Conservation (phyloP, 2,888 invertebrate species). For the Drosophila atripex region DNA sequence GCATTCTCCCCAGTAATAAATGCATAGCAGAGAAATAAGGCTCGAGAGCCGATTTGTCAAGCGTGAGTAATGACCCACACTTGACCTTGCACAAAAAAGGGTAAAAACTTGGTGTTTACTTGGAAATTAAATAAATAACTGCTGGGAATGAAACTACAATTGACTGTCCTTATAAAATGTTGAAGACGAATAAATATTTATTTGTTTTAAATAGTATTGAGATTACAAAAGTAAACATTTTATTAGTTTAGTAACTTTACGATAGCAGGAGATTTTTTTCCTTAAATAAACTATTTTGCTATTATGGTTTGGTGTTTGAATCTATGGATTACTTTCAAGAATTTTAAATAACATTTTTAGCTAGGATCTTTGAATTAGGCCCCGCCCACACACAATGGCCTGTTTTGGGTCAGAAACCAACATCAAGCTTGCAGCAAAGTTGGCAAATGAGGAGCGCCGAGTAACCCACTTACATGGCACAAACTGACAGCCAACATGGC, state of each 20-base stretch:
- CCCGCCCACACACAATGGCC: neutral
- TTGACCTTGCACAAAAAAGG: neutral
- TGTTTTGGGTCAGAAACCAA: slow-evolving; percentile 1
- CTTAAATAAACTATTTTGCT: neutral
- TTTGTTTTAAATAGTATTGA: neutral
- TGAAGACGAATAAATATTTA: neutral
- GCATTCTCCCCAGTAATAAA: slow-evolving; percentile 26
- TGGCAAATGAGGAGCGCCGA: slow-evolving; percentile 19
- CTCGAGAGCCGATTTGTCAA: slow-evolving; percentile 62
- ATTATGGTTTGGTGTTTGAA: neutral
- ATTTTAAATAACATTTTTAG: neutral
- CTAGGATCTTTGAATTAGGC: slow-evolving; percentile 40
- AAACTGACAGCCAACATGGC: slow-evolving; percentile 75
- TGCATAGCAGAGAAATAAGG: slow-evolving; percentile 10
- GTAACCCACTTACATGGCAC: slow-evolving; percentile 72
- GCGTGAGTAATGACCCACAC: slow-evolving; percentile 62
- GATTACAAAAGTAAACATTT: neutral
- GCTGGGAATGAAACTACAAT: neutral
- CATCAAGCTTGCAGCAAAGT: slow-evolving; percentile 29
- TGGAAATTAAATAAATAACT: neutral
- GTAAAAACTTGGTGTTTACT: slow-evolving; percentile 23
- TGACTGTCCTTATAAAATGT: neutral
- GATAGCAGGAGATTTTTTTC: neutral
- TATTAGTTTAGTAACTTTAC: neutral
- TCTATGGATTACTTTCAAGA: neutral